These are phyloP conservation scores for Eupithecia insigniata DNA, from an alignment of 2,888 invertebrate genomes.

Conservation along the genomic window DNA sequence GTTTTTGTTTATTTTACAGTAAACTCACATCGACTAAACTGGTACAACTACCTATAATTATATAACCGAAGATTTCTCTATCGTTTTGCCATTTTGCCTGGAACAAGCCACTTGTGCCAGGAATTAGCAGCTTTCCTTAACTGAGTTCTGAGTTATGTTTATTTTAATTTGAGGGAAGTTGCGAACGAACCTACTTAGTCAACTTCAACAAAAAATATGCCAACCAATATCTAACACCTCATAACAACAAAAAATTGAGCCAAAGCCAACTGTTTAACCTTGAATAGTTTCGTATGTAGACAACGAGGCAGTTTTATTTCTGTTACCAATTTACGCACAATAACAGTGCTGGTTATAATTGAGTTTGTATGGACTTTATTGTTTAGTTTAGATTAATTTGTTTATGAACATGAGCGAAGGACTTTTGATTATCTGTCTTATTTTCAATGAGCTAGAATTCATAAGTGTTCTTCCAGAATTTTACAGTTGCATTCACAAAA, in stretches of 20 bases:
- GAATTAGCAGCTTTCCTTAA: neutral
- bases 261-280: conserved; percentile 67
- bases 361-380: conserved; percentile 13
- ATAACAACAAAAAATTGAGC: conserved; percentile 57
- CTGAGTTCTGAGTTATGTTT: neutral
- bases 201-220: conserved; percentile 27
- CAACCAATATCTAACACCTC: conserved; percentile 36
- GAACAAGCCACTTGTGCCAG: neutral
- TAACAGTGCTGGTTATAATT: conserved; percentile 25
- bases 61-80: neutral
- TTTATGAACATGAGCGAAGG: conserved; percentile 7
- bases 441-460: neutral
- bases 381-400: conserved; percentile 19
- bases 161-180: neutral
- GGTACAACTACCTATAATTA: neutral
- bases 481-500: neutral
- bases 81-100: neutral
- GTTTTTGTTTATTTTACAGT: neutral
- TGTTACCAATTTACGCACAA: conserved; percentile 33
- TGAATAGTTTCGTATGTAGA: conserved; percentile 64
- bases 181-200: neutral
- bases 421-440: neutral
- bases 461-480: neutral
- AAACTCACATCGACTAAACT: neutral
- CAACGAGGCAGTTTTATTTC: conserved; percentile 61